A percentile compares a stretch with the other conserved stretches of the same genome.
These are phyloP conservation scores for Acanthiza pusilla DNA, from an alignment of 2,797 vertebrate genomes.

Conservation along the genomic window DNA sequence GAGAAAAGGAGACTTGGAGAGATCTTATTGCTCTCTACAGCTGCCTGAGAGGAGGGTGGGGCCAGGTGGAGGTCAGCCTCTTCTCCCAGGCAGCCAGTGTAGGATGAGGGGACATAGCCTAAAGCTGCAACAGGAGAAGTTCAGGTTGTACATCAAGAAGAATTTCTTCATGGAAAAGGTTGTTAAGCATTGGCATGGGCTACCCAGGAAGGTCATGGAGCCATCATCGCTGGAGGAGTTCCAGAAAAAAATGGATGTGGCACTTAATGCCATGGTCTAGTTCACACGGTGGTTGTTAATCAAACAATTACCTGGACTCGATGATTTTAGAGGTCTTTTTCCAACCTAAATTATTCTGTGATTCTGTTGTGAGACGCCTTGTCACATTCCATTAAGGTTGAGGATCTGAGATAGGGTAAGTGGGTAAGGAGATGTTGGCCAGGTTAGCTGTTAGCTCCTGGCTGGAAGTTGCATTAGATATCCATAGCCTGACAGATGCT, in stretches of 20 bases:
- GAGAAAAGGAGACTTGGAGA: not conserved
- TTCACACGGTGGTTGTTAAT: not conserved
- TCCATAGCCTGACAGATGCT: not conserved
- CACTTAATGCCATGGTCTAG: not conserved
- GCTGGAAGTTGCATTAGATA: not conserved
- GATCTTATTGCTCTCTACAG: not conserved
- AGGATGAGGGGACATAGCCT: not conserved
- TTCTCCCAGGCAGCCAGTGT: not conserved
- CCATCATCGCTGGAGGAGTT: not conserved
- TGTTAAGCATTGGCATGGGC: not conserved
- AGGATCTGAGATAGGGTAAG: not conserved
- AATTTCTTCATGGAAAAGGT: not conserved
- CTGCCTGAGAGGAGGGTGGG: not conserved
- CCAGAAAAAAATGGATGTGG: fast-evolving
- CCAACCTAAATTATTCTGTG: not conserved
- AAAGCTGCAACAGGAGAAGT: not conserved
- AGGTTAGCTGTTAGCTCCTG: not conserved
- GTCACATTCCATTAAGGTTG: not conserved
- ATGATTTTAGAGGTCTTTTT: not conserved
- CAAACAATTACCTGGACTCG: fast-evolving
- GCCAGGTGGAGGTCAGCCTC: not conserved
- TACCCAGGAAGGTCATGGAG: fast-evolving
- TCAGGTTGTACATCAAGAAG: not conserved
- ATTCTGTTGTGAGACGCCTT: not conserved
- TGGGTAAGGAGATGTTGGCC: not conserved